Evolutionary conservation across 2,888 invertebrate genomes (phyloP).

Genomic region (Ernsta delagoae): DNA sequence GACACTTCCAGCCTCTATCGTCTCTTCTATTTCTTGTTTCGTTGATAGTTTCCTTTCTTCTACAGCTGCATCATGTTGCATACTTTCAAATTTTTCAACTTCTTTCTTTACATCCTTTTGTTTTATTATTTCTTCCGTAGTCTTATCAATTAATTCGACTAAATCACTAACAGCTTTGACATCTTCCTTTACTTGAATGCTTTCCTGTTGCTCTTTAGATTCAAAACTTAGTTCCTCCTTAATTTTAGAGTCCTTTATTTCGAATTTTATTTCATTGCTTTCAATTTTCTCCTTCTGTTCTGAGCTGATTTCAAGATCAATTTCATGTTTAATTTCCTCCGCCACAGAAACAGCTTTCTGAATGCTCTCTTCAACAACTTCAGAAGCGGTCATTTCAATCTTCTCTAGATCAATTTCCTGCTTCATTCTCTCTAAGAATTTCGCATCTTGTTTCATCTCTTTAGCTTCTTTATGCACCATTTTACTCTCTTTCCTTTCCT

Average conservation of each 20-base stretch:
- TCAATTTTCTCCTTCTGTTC: conserved; percentile 27
- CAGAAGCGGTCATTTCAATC: conserved; percentile 65
- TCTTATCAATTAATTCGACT: conserved; percentile 41
- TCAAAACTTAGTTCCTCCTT: conserved; percentile 26
- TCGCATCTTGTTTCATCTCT: conserved; percentile 46
- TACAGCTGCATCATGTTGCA: conserved; percentile 38
- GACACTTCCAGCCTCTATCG: conserved; percentile 51
- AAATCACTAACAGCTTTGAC: conserved; percentile 39
- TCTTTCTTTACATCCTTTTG: conserved; percentile 44
- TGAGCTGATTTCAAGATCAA: conserved; percentile 53
- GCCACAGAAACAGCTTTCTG: conserved; percentile 65
- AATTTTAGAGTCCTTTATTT: conserved; percentile 29
- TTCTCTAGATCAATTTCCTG: conserved; percentile 58
- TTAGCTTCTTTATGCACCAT: conserved; percentile 40
- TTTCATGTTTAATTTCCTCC: conserved; percentile 65
- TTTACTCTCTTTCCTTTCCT: conserved; percentile 13
- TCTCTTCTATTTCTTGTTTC: conserved; percentile 51
- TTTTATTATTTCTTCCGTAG: conserved; percentile 43
- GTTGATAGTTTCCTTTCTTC: conserved; percentile 49
- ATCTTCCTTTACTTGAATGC: conserved; percentile 25
- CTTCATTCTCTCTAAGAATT: conserved; percentile 52
- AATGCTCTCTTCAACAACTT: conserved; percentile 67
- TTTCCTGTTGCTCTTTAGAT: conserved; percentile 30
- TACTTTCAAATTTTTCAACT: conserved; percentile 45
- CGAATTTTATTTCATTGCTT: conserved; percentile 30